A percentile compares a stretch with the other conserved stretches of the same genome.
phyloP scores from a whole-genome alignment of 1,140 invertebrate genomes.

The Leucophenga varia region DNA sequence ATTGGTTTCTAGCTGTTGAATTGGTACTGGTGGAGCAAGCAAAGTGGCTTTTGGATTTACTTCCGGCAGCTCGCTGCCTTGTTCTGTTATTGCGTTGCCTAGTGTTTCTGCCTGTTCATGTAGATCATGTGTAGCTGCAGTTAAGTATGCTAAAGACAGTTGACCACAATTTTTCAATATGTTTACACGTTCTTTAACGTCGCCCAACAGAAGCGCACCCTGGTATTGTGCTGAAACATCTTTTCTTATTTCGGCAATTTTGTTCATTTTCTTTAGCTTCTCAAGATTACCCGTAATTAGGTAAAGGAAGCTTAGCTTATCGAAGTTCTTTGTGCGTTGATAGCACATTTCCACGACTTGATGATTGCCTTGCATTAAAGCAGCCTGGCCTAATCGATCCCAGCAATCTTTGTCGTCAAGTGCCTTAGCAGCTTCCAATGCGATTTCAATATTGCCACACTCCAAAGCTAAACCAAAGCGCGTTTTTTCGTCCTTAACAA shows the following conservation, averaged over 20 bases:
- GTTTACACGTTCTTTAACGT: constrained; percentile 86
- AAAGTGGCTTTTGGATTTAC: constrained; percentile 76
- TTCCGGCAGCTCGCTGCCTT: constrained; percentile 70
- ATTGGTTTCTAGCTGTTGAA: constrained; percentile 85
- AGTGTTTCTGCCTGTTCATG: constrained; percentile 75
- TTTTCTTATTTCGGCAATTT: constrained; percentile 95
- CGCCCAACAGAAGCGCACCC: constrained; percentile 88
- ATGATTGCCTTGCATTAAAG: constrained; percentile 92
- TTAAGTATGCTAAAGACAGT: constrained; percentile 85
- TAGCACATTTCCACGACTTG: constrained; percentile 99
- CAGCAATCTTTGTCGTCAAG: constrained; percentile 94
- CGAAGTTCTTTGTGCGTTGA: constrained; percentile 98
- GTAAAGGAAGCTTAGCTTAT: constrained; percentile 97
- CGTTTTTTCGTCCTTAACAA: constrained; percentile 99
- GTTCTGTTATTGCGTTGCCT: constrained; percentile 67
- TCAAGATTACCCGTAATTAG: constrained; percentile 98
- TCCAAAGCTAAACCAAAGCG: constrained; percentile 94
- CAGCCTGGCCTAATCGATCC: constrained; percentile 95
- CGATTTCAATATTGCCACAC: constrained; percentile 98
- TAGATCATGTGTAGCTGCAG: constrained; percentile 91
- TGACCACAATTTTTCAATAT: constrained; percentile 80
- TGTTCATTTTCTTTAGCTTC: constrained; percentile 98
- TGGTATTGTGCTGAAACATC: constrained; percentile 97
- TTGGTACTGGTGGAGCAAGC: constrained; percentile 84
- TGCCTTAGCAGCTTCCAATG: constrained; percentile 88